Percentiles rank a stretch among this genome's conserved stretches.
Conservation (phyloP, 2,888 invertebrate species). For the Chrysotoxum bicinctum region DNA sequence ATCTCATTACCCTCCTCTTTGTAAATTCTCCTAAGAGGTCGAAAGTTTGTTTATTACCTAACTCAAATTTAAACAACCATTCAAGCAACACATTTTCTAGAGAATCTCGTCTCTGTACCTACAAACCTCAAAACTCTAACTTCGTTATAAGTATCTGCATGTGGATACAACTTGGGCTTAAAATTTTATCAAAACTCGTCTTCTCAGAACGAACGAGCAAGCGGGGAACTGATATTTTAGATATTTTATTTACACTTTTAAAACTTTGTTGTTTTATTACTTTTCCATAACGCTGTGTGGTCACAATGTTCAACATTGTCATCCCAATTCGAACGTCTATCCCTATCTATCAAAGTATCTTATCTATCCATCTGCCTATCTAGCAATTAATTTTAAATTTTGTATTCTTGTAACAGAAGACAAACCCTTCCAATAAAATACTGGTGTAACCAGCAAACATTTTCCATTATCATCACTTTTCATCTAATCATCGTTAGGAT, state of each 20-base stretch:
- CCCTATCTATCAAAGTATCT: background rate
- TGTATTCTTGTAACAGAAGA: constrained; percentile 30
- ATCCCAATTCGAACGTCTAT: background rate
- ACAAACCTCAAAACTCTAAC: background rate
- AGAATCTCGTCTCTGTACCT: background rate
- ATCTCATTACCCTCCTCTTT: background rate
- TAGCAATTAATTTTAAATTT: constrained; percentile 62
- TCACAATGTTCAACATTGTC: background rate
- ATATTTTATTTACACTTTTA: background rate
- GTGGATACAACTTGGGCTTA: background rate
- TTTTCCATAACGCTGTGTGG: background rate
- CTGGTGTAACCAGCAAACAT: constrained; percentile 59
- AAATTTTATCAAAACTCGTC: background rate
- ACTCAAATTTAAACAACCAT: background rate
- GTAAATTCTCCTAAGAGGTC: background rate
- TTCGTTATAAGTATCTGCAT: background rate
- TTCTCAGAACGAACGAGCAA: background rate
- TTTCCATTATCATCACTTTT: constrained; percentile 71
- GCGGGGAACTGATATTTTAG: background rate
- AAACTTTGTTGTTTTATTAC: background rate
- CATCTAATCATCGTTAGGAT: constrained; percentile 67
- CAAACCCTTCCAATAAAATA: background rate
- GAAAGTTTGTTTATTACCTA: background rate
- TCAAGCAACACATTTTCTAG: background rate
- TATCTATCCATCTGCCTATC: constrained; percentile 8